A percentile compares a stretch with the other conserved stretches of the same genome.
phyloP scores from a whole-genome alignment of 2,888 invertebrate species.

The Philereme vetulata region DNA sequence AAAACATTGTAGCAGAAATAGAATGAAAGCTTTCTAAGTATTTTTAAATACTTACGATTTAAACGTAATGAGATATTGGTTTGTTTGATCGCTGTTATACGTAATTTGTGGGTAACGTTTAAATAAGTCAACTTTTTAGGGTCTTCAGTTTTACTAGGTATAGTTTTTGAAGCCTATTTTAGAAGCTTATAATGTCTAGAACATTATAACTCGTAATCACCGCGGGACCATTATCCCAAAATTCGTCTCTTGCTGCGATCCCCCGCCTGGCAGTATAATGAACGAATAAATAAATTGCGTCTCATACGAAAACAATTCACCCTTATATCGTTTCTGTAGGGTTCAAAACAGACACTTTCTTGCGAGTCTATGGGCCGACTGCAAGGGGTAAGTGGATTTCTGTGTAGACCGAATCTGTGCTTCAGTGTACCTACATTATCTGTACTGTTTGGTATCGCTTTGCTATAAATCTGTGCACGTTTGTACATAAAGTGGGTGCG shows the following conservation, averaged over 20 bases:
- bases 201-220: constrained; percentile 47
- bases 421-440: constrained; percentile 59
- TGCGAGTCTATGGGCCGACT: constrained; percentile 62
- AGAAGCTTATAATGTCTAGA: constrained; percentile 28
- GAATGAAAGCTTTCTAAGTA: not conserved
- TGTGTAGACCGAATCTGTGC: constrained; percentile 75
- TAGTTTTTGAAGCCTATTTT: constrained; percentile 36
- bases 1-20: not conserved
- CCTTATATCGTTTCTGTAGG: constrained; percentile 27
- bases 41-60: too few species aligned
- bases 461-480: constrained; percentile 46
- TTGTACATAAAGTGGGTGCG: constrained; percentile 47
- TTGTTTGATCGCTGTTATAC: too few species aligned
- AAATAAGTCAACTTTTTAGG: constrained; percentile 13
- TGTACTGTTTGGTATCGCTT: constrained; percentile 42
- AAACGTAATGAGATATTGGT: too few species aligned
- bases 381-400: constrained; percentile 83
- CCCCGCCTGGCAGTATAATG: constrained; percentile 75
- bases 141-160: constrained; percentile 23
- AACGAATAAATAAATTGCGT: constrained; percentile 82
- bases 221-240: constrained; percentile 74
- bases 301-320: constrained; percentile 65
- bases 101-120: not conserved
- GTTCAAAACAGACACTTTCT: constrained; percentile 30
- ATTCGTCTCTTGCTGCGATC: constrained; percentile 75